Conservation (phyloP, 2,888 invertebrate genomes). For the Mimas tiliae region DNA sequence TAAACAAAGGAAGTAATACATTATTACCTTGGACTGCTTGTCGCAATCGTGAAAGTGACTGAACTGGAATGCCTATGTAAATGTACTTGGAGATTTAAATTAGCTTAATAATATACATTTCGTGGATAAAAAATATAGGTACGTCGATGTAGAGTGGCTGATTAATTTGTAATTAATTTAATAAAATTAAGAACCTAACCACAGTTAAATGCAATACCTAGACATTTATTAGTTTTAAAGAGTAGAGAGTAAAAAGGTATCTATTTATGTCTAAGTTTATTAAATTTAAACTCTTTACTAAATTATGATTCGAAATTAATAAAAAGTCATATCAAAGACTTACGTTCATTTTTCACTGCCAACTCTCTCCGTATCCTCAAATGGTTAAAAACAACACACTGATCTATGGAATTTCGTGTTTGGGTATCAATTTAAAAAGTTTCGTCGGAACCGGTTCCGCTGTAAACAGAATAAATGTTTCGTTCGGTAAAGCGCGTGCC, state of each 20-base stretch:
- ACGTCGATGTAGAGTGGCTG: no score
- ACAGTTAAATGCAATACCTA: no score
- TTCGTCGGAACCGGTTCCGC: slow-evolving; percentile 35
- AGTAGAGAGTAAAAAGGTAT: no score
- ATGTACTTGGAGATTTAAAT: slow-evolving; percentile 6
- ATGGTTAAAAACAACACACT: slow-evolving; percentile 34
- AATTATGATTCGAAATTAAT: background rate
- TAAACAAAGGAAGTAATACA: slow-evolving; percentile 27
- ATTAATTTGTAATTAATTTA: no score
- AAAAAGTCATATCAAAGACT: slow-evolving; percentile 35
- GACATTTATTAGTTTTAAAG: no score
- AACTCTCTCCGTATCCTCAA: slow-evolving; percentile 33
- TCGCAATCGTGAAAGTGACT: slow-evolving; percentile 27
- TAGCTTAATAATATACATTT: background rate
- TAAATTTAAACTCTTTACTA: no score
- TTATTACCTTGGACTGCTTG: slow-evolving; percentile 26
- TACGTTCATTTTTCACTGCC: slow-evolving; percentile 52
- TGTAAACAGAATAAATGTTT: slow-evolving; percentile 6
- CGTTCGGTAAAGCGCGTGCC: slow-evolving; percentile 38
- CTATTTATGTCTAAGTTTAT: no score
- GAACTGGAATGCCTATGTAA: slow-evolving; percentile 12
- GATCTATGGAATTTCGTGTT: slow-evolving; percentile 39
- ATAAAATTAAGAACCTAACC: no score
- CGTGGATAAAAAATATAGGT: background rate
- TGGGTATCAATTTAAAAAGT: slow-evolving; percentile 33